These are phyloP conservation scores for Epinotia brunnichana DNA, from an alignment of 2,888 invertebrate species.

Conservation along the genomic window DNA sequence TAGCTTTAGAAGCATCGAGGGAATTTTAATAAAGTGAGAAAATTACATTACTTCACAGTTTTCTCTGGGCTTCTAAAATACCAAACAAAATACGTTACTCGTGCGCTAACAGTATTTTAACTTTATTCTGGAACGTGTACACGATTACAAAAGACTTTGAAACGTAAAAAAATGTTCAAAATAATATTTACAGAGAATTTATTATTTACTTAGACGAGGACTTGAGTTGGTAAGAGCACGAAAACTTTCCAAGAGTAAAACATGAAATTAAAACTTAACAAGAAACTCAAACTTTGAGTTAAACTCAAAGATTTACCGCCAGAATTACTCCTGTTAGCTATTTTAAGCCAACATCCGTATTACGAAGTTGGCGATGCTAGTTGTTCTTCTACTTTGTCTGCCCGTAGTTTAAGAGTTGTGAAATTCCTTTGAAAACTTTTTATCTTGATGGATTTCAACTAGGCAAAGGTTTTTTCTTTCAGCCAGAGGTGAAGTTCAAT, in stretches of 20 bases:
- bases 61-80: neutral
- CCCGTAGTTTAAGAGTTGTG: neutral
- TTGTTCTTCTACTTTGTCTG: neutral
- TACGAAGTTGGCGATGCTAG: slow-evolving; percentile 3
- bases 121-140: no score
- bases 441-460: neutral
- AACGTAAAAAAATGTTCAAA: neutral
- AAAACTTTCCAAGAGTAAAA: slow-evolving; percentile 21
- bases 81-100: neutral
- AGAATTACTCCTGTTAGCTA: slow-evolving; percentile 23
- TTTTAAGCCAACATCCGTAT: slow-evolving; percentile 22
- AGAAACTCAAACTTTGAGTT: slow-evolving; percentile 27
- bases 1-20: no score
- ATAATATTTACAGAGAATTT: neutral
- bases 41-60: neutral
- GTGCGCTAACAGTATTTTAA: neutral
- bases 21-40: no score
- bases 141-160: neutral
- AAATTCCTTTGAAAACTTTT: neutral
- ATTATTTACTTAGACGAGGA: neutral
- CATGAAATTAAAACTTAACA: slow-evolving; percentile 35
- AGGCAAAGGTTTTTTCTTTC: neutral
- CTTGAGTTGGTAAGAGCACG: slow-evolving; percentile 2
- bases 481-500: neutral
- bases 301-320: slow-evolving; percentile 33